A percentile compares a stretch with the other conserved stretches of the same genome.
Evolutionary conservation across 2,797 vertebrate species (phyloP).

Genomic region (Cyclopterus lumpus): DNA sequence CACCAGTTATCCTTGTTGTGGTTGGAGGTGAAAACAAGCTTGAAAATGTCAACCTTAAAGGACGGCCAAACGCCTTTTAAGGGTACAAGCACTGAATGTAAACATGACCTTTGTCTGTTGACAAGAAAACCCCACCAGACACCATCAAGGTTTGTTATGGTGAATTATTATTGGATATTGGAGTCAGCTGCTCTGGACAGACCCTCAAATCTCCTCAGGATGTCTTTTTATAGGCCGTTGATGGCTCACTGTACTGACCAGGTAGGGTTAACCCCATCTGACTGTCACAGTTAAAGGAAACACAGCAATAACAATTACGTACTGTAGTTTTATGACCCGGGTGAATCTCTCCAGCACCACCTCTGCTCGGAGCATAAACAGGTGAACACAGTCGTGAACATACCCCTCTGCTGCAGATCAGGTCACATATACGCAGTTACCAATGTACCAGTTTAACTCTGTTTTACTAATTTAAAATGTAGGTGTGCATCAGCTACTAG

Average conservation of each 20-base stretch:
- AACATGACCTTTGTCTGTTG: background rate
- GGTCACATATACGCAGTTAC: background rate
- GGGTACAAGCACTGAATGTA: background rate
- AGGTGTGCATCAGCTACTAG: background rate
- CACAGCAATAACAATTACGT: background rate
- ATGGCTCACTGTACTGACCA: background rate
- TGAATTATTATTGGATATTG: background rate
- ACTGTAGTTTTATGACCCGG: background rate
- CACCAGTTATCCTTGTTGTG: background rate
- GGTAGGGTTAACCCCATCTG: background rate
- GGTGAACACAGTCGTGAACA: background rate
- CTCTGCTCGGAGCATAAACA: background rate
- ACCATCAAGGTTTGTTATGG: background rate
- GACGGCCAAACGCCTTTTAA: background rate
- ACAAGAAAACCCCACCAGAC: background rate
- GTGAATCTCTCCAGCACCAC: background rate
- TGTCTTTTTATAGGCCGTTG: background rate
- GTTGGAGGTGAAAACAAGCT: background rate
- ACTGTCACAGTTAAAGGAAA: background rate
- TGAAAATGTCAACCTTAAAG: background rate
- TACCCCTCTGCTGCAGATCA: constrained; percentile 1
- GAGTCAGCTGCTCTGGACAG: constrained; percentile 55
- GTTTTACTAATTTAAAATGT: background rate
- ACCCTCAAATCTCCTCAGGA: constrained; percentile 9
- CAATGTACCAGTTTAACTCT: background rate